Evolutionary conservation across 2,797 vertebrate species (phyloP), one percentile per base, ranked within the genome.

Genomic region (Takifugu ocellatus): DNA sequence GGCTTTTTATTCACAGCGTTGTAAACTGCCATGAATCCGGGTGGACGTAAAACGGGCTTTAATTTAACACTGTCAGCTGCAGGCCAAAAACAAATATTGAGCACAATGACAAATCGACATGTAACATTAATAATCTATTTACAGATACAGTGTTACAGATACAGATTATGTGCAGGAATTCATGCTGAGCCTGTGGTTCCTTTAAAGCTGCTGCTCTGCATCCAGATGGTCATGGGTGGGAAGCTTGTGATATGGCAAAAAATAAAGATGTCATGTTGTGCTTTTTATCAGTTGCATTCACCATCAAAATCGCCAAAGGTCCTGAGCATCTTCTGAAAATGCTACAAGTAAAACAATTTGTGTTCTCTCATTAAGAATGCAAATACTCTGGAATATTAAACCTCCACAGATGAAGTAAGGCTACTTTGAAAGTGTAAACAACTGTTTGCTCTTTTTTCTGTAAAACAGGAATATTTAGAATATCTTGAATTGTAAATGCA

Each of bases 141-240:
- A 7, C n/a, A n/a, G n/a, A n/a, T n/a, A n/a, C n/a, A n/a, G n/a
- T n/a, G n/a, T n/a, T n/a, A n/a, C n/a, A n/a, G n/a, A n/a, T n/a
- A 4, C 7, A 5, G 27, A 29, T 29, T 29, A 29, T 29, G 27
- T 5, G 4, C 33, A 33, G 8, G 33, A 33, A 33, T 33, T 33
- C 33, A 33, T 33, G 33, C 33, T 33, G 4, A 10, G 10, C 36
- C 36, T 3, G 49, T 46, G 25, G 1, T 36, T 25, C 69, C 25
- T 39, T 48, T 1, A 24, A 25, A 44, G 29, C 15, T 48, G 55
- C 48, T 48, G 55, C 51, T 49, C 36, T 43, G 33, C 67, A 60
- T 54, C 49, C 69, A 83, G 68, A 62, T 69, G 64, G 61, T 56
- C 36, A 21, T 58, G 49, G 42, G 44, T 76, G 43, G 48, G 48